These are phyloP conservation scores for Hydropotes inermis DNA, from an alignment of 2,113 vertebrate species.

Conservation along the genomic window DNA sequence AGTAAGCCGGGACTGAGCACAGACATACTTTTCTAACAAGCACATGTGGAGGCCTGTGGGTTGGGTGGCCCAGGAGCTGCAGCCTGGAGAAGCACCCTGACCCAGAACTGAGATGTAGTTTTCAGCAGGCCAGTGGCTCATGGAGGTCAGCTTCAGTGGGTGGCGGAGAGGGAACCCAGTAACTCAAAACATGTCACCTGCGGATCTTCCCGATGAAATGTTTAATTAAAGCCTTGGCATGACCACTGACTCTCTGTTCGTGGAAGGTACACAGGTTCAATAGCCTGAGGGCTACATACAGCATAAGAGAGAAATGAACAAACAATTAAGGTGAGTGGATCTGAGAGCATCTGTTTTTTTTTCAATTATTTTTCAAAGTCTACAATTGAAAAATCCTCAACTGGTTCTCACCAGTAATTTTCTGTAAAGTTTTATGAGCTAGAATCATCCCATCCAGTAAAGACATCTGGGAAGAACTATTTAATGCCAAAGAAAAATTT, in stretches of 20 bases:
- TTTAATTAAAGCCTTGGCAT: not conserved
- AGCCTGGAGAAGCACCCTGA: not conserved
- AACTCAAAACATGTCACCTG: not conserved
- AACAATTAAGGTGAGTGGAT: rapidly evolving
- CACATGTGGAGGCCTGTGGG: not conserved
- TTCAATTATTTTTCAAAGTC: not conserved
- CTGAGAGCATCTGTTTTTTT: not conserved
- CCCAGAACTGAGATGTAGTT: not conserved
- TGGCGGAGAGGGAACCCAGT: not conserved
- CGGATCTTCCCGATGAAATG: not conserved
- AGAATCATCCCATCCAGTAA: not conserved
- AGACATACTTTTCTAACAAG: not conserved
- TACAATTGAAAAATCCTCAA: not conserved
- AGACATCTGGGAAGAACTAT: not conserved
- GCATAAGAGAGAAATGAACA: not conserved
- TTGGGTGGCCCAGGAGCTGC: not conserved
- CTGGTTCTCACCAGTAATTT: not conserved
- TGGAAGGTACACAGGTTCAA: not conserved
- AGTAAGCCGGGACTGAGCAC: not conserved
- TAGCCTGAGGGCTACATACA: not conserved
- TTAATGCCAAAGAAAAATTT: not conserved
- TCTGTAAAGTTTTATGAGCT: not conserved
- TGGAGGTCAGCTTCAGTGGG: not conserved
- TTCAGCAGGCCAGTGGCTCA: not conserved
- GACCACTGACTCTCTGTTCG: not conserved